Conservation (phyloP, 2,888 invertebrate species). For the Drosophila cognata region DNA sequence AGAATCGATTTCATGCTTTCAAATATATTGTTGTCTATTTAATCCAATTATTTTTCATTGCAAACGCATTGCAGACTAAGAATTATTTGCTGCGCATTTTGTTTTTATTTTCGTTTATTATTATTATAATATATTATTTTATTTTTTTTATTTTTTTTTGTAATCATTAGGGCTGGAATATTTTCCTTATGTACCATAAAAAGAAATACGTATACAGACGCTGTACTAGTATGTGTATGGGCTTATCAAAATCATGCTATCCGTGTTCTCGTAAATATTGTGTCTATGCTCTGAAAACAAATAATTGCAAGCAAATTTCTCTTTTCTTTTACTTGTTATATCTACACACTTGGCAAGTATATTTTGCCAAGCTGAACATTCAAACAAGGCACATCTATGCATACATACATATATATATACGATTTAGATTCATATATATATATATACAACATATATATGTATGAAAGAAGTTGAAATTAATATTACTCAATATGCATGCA, state of each 20-base stretch:
- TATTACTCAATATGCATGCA: constrained; percentile 27
- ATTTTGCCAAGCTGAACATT: not conserved
- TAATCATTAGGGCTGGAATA: constrained; percentile 1
- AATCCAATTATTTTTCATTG: constrained; percentile 2
- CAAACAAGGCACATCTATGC: constrained; percentile 21
- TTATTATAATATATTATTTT: not conserved
- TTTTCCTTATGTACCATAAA: constrained; percentile 36
- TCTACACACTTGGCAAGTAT: constrained; percentile 5
- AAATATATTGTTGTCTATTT: constrained; percentile 16
- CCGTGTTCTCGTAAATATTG: constrained; percentile 7
- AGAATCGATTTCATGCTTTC: constrained; percentile 1
- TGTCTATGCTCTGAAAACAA: constrained; percentile 13
- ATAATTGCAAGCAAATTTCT: not conserved
- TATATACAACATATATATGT: constrained; percentile 17
- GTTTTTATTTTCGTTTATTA: constrained; percentile 6
- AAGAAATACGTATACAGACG: constrained; percentile 12
- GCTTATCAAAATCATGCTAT: constrained; percentile 5
- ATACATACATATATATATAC: constrained; percentile 17
- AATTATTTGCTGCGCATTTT: not conserved
- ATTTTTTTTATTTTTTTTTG: not conserved
- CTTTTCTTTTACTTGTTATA: constrained; percentile 10
- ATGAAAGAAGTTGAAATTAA: constrained; percentile 15
- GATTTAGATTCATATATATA: constrained; percentile 21
- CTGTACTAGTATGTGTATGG: constrained; percentile 11
- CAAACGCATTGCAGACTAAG: not conserved